These are phyloP conservation scores for Phyto melanocephala DNA, from an alignment of 2,888 invertebrate genomes.

Conservation along the genomic window DNA sequence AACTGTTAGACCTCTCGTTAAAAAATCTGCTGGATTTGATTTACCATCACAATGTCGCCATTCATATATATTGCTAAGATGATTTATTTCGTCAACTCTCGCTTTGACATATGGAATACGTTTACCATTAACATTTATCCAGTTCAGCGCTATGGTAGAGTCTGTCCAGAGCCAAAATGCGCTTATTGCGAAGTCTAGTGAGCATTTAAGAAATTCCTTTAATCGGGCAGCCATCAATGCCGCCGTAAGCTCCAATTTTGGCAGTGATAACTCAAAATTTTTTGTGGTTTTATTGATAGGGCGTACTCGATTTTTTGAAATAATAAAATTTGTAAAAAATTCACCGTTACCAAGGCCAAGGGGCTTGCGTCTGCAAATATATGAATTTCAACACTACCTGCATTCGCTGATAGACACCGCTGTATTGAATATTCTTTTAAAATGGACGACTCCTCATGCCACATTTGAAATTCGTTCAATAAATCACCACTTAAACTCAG, in stretches of 20 bases:
- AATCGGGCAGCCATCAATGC: too few relatives aligned
- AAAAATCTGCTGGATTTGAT: too few relatives aligned
- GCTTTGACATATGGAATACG: too few relatives aligned
- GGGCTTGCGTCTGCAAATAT: too few relatives aligned
- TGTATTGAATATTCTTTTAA: too few relatives aligned
- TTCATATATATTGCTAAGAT: slow-evolving; percentile 30
- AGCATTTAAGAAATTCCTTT: too few relatives aligned
- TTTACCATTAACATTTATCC: too few relatives aligned
- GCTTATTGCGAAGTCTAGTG: too few relatives aligned
- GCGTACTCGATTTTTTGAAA: background rate
- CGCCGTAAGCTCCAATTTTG: too few relatives aligned
- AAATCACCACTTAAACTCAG: slow-evolving; percentile 28
- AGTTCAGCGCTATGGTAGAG: slow-evolving; percentile 36
- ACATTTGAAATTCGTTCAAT: slow-evolving; percentile 8
- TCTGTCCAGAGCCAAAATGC: slow-evolving; percentile 28
- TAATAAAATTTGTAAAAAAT: slow-evolving; percentile 30
- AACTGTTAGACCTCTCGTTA: slow-evolving; percentile 38
- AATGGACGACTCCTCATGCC: too few relatives aligned
- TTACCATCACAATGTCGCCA: slow-evolving; percentile 48
- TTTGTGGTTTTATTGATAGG: slow-evolving; percentile 21
- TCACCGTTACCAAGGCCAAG: background rate
- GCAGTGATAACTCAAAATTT: slow-evolving; percentile 1
- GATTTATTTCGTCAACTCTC: slow-evolving; percentile 42
- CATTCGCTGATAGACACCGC: slow-evolving; percentile 22
- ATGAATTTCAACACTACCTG: slow-evolving; percentile 10